Conservation (phyloP, 53 echinoderm and acorn worm species). For the Zoroaster sp. region DNA sequence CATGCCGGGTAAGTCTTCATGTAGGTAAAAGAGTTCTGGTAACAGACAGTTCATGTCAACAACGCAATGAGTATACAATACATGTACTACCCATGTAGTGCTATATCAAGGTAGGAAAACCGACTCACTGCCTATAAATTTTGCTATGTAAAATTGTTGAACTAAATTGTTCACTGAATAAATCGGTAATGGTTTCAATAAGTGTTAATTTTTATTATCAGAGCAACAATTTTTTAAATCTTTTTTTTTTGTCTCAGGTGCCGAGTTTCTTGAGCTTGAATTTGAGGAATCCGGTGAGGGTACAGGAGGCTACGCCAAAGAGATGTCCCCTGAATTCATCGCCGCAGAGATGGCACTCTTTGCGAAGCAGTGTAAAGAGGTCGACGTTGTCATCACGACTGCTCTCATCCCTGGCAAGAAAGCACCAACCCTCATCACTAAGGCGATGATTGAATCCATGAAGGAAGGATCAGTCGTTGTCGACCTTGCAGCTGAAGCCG, state of each 20-base stretch:
- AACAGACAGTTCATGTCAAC: too few species aligned
- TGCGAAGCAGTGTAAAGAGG: slow-evolving; percentile 93
- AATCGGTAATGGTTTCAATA: too few species aligned
- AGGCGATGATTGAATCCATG: slow-evolving; percentile 97
- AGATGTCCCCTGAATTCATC: slow-evolving; percentile 99
- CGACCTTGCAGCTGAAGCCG: slow-evolving; percentile 94
- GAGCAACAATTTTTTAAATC: too few species aligned
- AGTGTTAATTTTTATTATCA: neutral
- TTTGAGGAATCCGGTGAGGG: slow-evolving; percentile 96
- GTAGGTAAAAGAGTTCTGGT: too few species aligned
- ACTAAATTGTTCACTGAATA: too few species aligned
- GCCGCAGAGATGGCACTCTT: slow-evolving; percentile 98
- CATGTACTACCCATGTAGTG: too few species aligned
- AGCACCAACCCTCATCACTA: slow-evolving; percentile 93
- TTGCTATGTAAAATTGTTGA: too few species aligned
- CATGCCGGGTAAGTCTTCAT: too few species aligned
- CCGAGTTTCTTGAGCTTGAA: slow-evolving; percentile 93
- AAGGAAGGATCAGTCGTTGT: slow-evolving; percentile 98
- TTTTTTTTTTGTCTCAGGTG: slow-evolving; percentile 41
- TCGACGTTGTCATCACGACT: slow-evolving; percentile 91
- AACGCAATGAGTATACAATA: too few species aligned
- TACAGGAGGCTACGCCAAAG: slow-evolving; percentile 94
- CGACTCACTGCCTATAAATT: too few species aligned
- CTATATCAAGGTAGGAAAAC: too few species aligned
- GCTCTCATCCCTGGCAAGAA: slow-evolving; percentile 95